Evolutionary conservation across 2,888 invertebrate species (phyloP).

Genomic region (Athripsodes cinereus): DNA sequence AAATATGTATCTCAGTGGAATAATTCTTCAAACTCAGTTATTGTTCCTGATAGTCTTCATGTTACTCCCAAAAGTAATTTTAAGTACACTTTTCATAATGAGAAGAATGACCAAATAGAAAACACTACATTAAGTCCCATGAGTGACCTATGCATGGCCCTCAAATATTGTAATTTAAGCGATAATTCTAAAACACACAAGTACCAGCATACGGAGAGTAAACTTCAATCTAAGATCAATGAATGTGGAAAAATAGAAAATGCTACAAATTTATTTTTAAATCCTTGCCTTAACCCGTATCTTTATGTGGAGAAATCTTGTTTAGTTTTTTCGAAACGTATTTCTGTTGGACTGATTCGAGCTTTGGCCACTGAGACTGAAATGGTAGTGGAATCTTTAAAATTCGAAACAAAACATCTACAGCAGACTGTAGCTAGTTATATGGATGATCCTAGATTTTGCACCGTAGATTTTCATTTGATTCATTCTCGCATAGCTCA

Average conservation of each 20-base stretch:
- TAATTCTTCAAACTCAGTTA: constrained; percentile 19
- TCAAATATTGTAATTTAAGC: constrained; percentile 50
- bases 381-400: constrained; percentile 52
- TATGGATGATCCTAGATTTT: constrained; percentile 61
- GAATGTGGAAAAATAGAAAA: constrained; percentile 7
- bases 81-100: constrained; percentile 24
- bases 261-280: constrained; percentile 19
- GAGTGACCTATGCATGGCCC: constrained; percentile 52
- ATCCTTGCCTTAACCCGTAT: constrained; percentile 38
- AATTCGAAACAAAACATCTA: constrained; percentile 61
- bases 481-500: constrained; percentile 61
- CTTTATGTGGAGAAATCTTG: constrained; percentile 55
- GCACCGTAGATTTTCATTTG: constrained; percentile 56
- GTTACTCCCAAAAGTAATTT: constrained; percentile 15
- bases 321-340: constrained; percentile 64
- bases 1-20: constrained; percentile 40
- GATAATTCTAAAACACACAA: constrained; percentile 34
- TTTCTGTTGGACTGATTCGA: constrained; percentile 57
- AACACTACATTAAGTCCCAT: constrained; percentile 44
- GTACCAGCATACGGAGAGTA: constrained; percentile 18
- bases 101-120: neutral
- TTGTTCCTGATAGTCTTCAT: constrained; percentile 17
- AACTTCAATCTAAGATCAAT: neutral
- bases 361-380: constrained; percentile 51
- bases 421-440: constrained; percentile 63